Percentiles rank a stretch among this genome's conserved stretches.
Conservation (phyloP, 2,797 vertebrate genomes). For the Austrolebias charrua region DNA sequence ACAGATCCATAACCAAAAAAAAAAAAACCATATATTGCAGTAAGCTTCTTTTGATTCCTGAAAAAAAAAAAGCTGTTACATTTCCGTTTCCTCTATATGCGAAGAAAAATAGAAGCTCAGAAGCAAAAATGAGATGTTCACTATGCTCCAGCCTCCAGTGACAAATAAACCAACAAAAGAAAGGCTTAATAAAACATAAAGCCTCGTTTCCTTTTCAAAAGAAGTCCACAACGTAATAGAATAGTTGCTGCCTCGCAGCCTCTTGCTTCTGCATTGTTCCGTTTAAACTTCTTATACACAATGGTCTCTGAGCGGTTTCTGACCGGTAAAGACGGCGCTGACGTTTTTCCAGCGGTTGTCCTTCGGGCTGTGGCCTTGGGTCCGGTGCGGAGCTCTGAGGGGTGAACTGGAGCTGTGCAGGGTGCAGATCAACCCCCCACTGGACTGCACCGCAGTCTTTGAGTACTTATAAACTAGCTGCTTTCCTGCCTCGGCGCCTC, state of each 20-base stretch:
- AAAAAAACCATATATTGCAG: constrained; percentile 47
- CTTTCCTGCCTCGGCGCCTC: constrained; percentile 81
- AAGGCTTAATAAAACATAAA: constrained; percentile 69
- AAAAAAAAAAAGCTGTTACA: constrained; percentile 63
- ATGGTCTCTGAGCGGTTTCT: constrained; percentile 87
- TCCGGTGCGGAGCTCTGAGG: constrained; percentile 88
- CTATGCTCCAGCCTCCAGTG: constrained; percentile 59
- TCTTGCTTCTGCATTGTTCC: constrained; percentile 48
- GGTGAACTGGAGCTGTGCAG: constrained; percentile 78
- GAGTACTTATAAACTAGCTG: constrained; percentile 83
- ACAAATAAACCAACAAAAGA: constrained; percentile 59
- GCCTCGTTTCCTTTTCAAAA: constrained; percentile 63
- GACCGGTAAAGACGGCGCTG: constrained; percentile 77
- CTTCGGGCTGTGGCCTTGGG: constrained; percentile 85
- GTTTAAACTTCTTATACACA: constrained; percentile 76
- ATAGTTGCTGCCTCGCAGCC: constrained; percentile 52
- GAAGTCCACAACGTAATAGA: constrained; percentile 60
- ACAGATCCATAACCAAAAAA: constrained; percentile 37
- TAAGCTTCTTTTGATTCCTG: constrained; percentile 61
- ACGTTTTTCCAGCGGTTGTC: constrained; percentile 93
- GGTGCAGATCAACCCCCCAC: constrained; percentile 82
- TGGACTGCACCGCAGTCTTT: constrained; percentile 82
- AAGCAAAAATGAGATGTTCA: constrained; percentile 59
- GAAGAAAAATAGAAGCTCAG: constrained; percentile 65
- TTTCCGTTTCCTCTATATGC: constrained; percentile 70